Evolutionary conservation across 2,888 invertebrate genomes (phyloP).

Genomic region (Pyralis farinalis): DNA sequence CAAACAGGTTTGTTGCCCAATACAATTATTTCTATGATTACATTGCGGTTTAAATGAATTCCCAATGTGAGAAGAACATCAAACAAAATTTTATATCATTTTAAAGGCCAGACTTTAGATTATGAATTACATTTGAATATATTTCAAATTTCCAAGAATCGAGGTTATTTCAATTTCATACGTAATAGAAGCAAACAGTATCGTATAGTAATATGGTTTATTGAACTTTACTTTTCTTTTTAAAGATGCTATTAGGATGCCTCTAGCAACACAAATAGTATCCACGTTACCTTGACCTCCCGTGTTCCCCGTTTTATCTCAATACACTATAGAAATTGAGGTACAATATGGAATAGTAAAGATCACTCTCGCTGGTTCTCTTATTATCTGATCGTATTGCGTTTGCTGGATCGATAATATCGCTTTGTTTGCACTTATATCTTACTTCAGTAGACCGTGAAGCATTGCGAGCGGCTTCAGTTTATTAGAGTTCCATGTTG

Average conservation of each 20-base stretch:
- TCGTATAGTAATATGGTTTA: constrained; percentile 24
- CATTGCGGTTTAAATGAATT: neutral
- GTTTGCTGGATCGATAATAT: constrained; percentile 28
- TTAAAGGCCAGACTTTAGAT: neutral
- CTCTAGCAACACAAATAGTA: constrained; percentile 9
- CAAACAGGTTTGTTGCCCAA: neutral
- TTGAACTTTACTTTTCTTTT: constrained; percentile 29
- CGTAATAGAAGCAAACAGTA: constrained; percentile 31
- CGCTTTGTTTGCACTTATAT: constrained; percentile 36
- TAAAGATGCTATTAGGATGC: constrained; percentile 18
- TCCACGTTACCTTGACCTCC: constrained; percentile 12
- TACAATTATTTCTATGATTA: neutral
- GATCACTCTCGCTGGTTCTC: constrained; percentile 21
- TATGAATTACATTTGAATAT: neutral
- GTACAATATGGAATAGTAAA: constrained; percentile 5
- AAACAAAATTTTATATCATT: neutral
- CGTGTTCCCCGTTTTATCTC: neutral
- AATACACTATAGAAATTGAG: neutral
- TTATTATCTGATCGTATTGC: constrained; percentile 34
- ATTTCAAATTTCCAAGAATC: neutral
- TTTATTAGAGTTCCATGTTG: neutral
- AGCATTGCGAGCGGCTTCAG: constrained; percentile 1
- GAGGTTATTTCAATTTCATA: constrained; percentile 24
- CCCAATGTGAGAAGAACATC: neutral
- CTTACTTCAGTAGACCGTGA: constrained; percentile 19